Base-by-base conservation (phyloP, 2,888 invertebrate species). In the Biston betularia region DNA sequence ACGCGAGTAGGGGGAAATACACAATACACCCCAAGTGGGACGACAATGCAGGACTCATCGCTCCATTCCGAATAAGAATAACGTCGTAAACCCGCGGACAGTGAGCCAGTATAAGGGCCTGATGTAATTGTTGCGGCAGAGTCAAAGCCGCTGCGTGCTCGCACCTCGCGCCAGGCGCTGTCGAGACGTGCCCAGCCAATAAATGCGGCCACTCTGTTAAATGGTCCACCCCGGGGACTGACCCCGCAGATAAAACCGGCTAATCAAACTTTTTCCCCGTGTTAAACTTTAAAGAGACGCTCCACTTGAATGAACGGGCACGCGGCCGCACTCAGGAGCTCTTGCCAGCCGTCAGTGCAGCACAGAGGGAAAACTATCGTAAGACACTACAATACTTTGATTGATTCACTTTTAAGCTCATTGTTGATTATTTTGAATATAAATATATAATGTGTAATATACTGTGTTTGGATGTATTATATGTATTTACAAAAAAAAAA, bases 151-250 rank as follows among this genome's bases (percentile, higher is more conserved):
- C 72, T 45, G 8, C 9, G 6, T 54, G 56, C 68, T 59, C 11
- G 6, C 52, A 57, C 0, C 73, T 78, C 68, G 53, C 24, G n/a
- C 50, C 62, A 24, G 12, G 9, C 52, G 38, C 69, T 59, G 40
- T 54, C n/a, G 71, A 79, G 79, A 88, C 88, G 89, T 88, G 89
- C 83, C 80, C 79, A 67, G 88, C 80, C 88, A 86, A 83, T 87
- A 86, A 88, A 89, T 87, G 86, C 80, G 84, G 85, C 82, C 84
- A 86, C 89, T 88, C 85, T 74, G 83, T 85, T 86, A 88, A 88
- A 88, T 83, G 82, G 81, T 76, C 79, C 80, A 65, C 82, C 82
- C 75, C 77, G 70, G 79, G 79, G 79, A 72, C 80, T 80, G 82
- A 80, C 83, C 82, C 77, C 83, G 74, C 77, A 71, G 83, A 83